These are phyloP conservation scores for Spodoptera picta DNA, from an alignment of 2,888 invertebrate genomes.

Conservation along the genomic window DNA sequence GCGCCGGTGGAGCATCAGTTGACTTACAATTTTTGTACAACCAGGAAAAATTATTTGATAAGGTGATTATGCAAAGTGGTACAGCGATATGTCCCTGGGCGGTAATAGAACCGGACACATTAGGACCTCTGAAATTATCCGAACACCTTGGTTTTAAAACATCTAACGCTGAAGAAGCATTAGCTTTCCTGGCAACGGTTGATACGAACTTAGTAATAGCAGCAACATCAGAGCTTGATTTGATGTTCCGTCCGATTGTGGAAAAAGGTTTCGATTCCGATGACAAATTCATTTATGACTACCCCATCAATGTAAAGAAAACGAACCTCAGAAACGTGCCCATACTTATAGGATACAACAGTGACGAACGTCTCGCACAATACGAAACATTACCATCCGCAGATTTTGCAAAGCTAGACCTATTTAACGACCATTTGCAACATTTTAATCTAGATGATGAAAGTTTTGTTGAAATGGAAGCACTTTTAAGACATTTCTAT, in stretches of 20 bases:
- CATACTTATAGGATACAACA: constrained; percentile 64
- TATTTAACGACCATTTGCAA: constrained; percentile 45
- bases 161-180: constrained; percentile 59
- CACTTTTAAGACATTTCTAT: constrained; percentile 68
- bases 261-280: constrained; percentile 63
- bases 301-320: constrained; percentile 57
- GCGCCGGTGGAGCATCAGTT: constrained; percentile 69
- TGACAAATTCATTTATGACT: constrained; percentile 60
- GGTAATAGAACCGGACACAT: constrained; percentile 55
- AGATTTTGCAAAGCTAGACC: constrained; percentile 37
- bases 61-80: constrained; percentile 72
- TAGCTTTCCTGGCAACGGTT: constrained; percentile 62
- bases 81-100: constrained; percentile 52
- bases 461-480: constrained; percentile 53
- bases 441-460: constrained; percentile 59
- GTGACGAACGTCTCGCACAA: constrained; percentile 51
- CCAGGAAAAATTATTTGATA: constrained; percentile 66
- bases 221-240: constrained; percentile 51
- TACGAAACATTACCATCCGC: constrained; percentile 44
- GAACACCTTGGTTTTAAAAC: constrained; percentile 63
- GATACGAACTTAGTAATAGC: constrained; percentile 64
- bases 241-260: constrained; percentile 63
- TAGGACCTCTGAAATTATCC: constrained; percentile 63
- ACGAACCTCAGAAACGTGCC: constrained; percentile 53
- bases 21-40: constrained; percentile 67